A percentile compares a stretch with the other conserved stretches of the same genome.
Evolutionary conservation across 2,113 vertebrate species (phyloP).

Genomic region (Puffinus mauretanicus): DNA sequence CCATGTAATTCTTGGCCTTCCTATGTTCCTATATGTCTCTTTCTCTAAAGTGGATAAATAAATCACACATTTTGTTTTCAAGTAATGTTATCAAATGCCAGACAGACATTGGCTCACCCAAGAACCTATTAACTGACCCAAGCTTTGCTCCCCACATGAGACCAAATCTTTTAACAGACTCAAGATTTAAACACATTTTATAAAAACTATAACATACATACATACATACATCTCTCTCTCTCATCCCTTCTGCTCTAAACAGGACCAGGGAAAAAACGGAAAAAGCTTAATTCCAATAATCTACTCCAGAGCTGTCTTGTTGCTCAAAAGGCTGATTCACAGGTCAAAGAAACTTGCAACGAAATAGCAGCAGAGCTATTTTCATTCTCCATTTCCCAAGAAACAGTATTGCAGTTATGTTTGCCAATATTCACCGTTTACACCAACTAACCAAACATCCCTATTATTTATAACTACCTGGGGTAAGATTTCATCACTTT

Average conservation of each 20-base stretch:
- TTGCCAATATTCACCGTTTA: neutral
- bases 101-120: neutral
- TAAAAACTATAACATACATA: neutral
- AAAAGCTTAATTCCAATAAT: neutral
- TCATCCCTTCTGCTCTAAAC: neutral
- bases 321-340: neutral
- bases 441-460: neutral
- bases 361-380: neutral
- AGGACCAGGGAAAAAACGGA: neutral
- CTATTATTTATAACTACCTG: neutral
- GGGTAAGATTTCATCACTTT: neutral
- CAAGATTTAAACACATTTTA: neutral
- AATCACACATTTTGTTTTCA: neutral
- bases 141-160: neutral
- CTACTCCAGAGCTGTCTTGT: neutral
- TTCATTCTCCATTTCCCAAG: neutral
- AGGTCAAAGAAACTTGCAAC: neutral
- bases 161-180: neutral
- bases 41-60: neutral
- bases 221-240: too few relatives aligned
- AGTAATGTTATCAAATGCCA: neutral
- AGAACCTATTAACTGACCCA: neutral
- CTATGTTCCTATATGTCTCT: neutral
- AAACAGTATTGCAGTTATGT: neutral
- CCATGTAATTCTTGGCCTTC: neutral